phyloP scores from a whole-genome alignment of 2,113 vertebrate species.

The Upupa epops region DNA sequence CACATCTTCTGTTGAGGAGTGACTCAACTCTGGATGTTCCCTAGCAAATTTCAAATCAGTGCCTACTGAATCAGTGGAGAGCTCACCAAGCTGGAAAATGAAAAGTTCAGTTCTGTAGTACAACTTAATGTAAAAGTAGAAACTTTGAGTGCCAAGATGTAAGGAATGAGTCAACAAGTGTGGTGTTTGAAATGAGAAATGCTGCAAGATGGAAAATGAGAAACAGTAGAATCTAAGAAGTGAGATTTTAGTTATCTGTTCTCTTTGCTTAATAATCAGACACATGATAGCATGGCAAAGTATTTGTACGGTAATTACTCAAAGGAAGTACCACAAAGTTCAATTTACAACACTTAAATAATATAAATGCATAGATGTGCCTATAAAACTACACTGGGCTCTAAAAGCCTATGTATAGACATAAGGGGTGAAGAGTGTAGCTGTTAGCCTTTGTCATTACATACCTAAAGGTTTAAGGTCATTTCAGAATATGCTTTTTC shows the following conservation, averaged over 20 bases:
- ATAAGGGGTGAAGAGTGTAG: background rate
- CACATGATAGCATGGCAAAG: background rate
- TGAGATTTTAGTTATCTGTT: background rate
- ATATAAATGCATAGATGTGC: background rate
- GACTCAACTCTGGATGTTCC: background rate
- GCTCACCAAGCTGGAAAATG: background rate
- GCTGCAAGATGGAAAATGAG: background rate
- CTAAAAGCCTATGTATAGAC: background rate
- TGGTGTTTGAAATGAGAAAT: background rate
- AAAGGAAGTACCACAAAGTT: background rate
- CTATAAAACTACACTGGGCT: background rate
- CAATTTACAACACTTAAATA: background rate
- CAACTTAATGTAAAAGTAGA: background rate
- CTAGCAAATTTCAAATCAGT: background rate
- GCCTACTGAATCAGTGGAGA: background rate
- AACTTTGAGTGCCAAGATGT: background rate
- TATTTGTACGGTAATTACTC: background rate
- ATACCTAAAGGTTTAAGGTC: background rate
- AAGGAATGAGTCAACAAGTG: background rate
- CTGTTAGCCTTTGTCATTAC: background rate
- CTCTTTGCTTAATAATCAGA: background rate
- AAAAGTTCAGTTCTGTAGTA: background rate
- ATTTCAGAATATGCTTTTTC: background rate
- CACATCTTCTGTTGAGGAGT: background rate
- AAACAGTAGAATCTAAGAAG: background rate